Conservation (phyloP, 2,113 vertebrate species). For the Salminus brasiliensis region DNA sequence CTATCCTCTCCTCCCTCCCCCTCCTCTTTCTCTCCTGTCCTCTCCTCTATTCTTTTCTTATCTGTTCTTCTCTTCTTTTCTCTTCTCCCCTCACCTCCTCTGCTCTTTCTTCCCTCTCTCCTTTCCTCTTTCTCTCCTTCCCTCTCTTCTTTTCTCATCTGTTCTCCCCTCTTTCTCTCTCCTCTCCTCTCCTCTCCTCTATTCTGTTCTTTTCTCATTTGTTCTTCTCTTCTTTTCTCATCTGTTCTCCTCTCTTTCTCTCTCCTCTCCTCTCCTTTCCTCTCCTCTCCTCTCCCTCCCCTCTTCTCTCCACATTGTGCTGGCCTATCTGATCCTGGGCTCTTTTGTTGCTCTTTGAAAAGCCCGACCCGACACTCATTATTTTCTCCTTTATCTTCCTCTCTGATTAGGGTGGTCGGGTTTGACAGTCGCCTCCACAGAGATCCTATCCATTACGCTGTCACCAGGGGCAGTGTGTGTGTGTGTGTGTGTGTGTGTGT, state of each 20-base stretch:
- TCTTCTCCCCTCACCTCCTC: constrained; percentile 36
- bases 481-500: constrained; percentile 42
- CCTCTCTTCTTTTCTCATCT: background rate
- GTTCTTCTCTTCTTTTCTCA: constrained; percentile 36
- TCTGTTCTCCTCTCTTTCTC: background rate
- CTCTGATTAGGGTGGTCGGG: constrained; percentile 77
- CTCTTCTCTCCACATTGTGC: constrained; percentile 79
- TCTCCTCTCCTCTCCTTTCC: constrained; percentile 21
- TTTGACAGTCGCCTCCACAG: constrained; percentile 79
- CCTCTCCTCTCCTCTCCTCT: constrained; percentile 45
- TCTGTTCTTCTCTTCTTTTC: too few species aligned
- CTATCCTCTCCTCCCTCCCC: background rate
- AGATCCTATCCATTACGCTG: constrained; percentile 82
- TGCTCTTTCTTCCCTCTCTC: background rate
- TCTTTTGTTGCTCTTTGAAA: constrained; percentile 84
- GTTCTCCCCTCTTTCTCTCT: background rate
- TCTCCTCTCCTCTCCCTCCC: constrained; percentile 51
- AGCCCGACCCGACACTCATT: constrained; percentile 83
- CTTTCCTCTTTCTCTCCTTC: too few species aligned
- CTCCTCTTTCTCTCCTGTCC: too few species aligned
- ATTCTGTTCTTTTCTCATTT: constrained; percentile 12
- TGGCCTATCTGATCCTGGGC: constrained; percentile 82
- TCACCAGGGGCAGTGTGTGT: constrained; percentile 59
- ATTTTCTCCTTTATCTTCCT: constrained; percentile 85
- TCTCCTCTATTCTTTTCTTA: background rate